phyloP scores from a whole-genome alignment of 2,797 vertebrate species.

The Eremophila alpestris region DNA sequence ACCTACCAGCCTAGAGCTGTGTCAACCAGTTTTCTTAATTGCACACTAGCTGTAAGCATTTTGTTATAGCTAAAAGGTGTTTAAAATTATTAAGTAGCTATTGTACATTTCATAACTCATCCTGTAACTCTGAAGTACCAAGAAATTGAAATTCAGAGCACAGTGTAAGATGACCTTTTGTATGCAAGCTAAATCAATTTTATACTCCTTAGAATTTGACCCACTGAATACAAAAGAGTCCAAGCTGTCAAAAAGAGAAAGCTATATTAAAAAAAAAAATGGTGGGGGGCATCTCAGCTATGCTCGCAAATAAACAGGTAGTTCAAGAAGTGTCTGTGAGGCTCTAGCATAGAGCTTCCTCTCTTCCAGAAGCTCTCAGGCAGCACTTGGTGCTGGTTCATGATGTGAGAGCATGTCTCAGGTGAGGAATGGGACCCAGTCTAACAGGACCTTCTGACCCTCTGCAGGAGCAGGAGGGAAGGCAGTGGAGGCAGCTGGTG shows the following conservation, averaged over 20 bases:
- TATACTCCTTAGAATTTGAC: slow-evolving; percentile 24
- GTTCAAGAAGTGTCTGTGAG: neutral
- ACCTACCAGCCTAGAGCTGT: slow-evolving; percentile 35
- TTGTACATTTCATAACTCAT: slow-evolving; percentile 7
- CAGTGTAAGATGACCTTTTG: neutral
- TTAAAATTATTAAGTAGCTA: slow-evolving; percentile 53
- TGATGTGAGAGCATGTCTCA: neutral
- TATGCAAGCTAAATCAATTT: slow-evolving; percentile 3
- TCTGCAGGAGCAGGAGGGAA: neutral
- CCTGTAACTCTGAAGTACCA: slow-evolving; percentile 3
- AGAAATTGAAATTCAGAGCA: slow-evolving; percentile 28
- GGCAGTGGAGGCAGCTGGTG: neutral
- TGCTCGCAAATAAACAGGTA: neutral
- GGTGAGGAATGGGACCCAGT: neutral
- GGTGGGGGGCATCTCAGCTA: neutral
- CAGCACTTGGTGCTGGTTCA: accelerated
- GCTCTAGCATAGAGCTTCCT: neutral
- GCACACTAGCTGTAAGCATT: slow-evolving; percentile 28
- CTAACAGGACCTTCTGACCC: neutral
- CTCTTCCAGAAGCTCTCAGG: neutral
- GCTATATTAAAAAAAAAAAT: neutral
- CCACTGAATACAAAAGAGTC: neutral
- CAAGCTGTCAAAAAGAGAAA: slow-evolving; percentile 36
- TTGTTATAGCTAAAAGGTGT: slow-evolving; percentile 3
- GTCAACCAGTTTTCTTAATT: slow-evolving; percentile 50